Conservation (phyloP, 2,888 invertebrate genomes). For the Ischnus inquisitorius region DNA sequence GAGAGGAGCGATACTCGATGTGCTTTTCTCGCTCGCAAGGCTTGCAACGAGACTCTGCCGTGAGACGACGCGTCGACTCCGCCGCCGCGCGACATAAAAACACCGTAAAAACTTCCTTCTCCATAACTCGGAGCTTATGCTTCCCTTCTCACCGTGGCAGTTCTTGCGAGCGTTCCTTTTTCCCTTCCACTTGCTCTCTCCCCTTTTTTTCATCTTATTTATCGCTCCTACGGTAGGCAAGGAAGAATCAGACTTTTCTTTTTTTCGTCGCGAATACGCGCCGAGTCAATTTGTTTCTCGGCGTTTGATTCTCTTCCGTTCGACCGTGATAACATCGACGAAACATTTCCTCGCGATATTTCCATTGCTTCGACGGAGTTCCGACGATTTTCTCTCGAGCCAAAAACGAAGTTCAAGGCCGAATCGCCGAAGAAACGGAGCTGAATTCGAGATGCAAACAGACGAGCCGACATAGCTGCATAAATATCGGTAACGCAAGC, state of each 20-base stretch:
- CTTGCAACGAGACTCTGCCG: constrained; percentile 61
- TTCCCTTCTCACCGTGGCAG: constrained; percentile 23
- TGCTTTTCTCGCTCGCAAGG: constrained; percentile 59
- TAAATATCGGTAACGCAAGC: not conserved
- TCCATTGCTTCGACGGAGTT: too few species aligned
- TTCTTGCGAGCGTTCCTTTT: constrained; percentile 35
- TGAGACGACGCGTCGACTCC: constrained; percentile 66
- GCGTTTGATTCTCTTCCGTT: constrained; percentile 15
- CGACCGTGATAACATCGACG: not conserved
- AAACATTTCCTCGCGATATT: too few species aligned
- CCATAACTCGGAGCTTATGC: constrained; percentile 80
- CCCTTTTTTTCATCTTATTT: constrained; percentile 53
- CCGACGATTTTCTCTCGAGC: too few species aligned
- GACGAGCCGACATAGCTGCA: too few species aligned
- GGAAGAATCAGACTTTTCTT: constrained; percentile 51
- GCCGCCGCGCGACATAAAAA: constrained; percentile 80
- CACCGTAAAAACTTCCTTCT: constrained; percentile 82
- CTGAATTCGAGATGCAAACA: too few species aligned
- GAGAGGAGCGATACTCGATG: constrained; percentile 65
- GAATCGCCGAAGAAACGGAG: too few species aligned
- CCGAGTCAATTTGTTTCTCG: not conserved
- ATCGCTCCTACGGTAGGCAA: constrained; percentile 44
- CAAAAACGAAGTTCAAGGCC: too few species aligned
- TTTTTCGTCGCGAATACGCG: not conserved
- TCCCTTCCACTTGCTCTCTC: constrained; percentile 47